Percentiles rank a stretch among this genome's conserved stretches.
Conservation (phyloP, 92 coral and sea anemone genomes). For the Paragorgia papillata region DNA sequence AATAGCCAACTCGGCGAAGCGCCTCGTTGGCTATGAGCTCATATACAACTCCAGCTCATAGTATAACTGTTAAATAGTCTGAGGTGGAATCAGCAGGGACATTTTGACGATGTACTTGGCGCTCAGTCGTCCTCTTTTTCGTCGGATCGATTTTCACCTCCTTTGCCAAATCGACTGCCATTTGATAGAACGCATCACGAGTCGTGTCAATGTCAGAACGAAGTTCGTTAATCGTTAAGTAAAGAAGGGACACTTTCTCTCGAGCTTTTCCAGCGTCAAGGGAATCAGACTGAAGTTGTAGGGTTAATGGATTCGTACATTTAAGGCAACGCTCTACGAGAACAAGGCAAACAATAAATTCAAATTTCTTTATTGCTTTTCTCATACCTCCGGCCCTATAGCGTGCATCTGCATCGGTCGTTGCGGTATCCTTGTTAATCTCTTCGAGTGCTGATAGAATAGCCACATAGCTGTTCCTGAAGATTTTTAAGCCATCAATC, state of each 20-base stretch:
- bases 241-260: constrained; percentile 35
- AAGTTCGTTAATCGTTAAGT: constrained; percentile 14
- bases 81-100: constrained; percentile 43
- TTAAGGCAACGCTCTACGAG: constrained; percentile 39
- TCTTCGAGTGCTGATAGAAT: constrained; percentile 37
- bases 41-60: no score
- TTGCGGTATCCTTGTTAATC: constrained; percentile 22
- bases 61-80: no score
- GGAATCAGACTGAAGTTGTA: constrained; percentile 51
- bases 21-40: no score
- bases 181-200: constrained; percentile 13
- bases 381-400: constrained; percentile 50
- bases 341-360: constrained; percentile 47
- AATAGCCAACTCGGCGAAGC: no score
- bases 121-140: constrained; percentile 16
- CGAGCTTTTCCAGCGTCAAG: constrained; percentile 46
- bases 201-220: constrained; percentile 17
- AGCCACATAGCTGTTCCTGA: constrained; percentile 22
- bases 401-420: constrained; percentile 31
- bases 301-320: constrained; percentile 44
- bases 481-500: constrained; percentile 40
- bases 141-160: neutral
- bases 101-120: constrained; percentile 38
- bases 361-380: constrained; percentile 35
- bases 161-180: constrained; percentile 37